Evolutionary conservation across 2,888 invertebrate species (phyloP).

Genomic region (Cephus nigrinus): DNA sequence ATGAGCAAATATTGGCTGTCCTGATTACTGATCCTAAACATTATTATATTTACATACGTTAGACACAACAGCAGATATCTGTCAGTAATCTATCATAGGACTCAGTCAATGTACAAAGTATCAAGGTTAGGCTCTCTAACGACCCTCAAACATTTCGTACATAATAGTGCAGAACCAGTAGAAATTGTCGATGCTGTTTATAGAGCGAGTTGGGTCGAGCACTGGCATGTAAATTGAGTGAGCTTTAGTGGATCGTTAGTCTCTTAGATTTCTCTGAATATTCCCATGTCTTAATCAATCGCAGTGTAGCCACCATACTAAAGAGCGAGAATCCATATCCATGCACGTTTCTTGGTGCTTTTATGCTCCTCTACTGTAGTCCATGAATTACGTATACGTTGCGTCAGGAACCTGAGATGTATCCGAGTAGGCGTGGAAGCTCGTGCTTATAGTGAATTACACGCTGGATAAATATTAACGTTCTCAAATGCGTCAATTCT

Average conservation of each 20-base stretch:
- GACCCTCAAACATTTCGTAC: not conserved
- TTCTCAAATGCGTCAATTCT: not conserved
- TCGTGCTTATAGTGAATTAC: not conserved
- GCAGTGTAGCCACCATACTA: not conserved
- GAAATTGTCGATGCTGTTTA: not conserved
- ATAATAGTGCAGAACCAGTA: not conserved
- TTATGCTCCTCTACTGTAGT: not conserved
- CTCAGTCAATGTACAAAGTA: not conserved
- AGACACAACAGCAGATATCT: not conserved
- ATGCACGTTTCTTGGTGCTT: not conserved
- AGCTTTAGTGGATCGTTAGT: not conserved
- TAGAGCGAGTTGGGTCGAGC: not conserved
- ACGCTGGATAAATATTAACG: not conserved
- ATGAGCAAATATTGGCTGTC: not conserved
- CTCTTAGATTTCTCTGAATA: not conserved
- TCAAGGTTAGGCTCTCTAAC: not conserved
- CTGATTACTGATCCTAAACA: not conserved
- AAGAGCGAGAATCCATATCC: not conserved
- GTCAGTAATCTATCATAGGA: not conserved
- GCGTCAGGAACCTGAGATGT: not conserved
- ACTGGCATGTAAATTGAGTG: not conserved
- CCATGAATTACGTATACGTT: not conserved
- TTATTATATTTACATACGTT: not conserved
- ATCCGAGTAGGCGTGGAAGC: not conserved
- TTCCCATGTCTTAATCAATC: not conserved